A percentile compares a stretch with the other conserved stretches of the same genome.
These are phyloP conservation scores for Orchestes rusci DNA, from an alignment of 2,888 invertebrate genomes.

Conservation along the genomic window DNA sequence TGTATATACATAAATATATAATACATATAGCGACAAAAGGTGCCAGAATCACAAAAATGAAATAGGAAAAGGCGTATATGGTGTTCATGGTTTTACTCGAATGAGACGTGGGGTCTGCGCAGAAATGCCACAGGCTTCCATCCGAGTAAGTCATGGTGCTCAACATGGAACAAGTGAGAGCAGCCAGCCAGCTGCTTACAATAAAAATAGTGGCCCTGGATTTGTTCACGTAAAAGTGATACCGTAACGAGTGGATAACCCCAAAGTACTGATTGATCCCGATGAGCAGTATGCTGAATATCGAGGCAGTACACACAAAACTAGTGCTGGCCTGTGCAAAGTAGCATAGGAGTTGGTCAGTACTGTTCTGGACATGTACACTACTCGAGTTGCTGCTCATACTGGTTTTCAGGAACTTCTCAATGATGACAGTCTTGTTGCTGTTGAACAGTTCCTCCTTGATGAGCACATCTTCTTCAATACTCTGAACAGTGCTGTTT, in stretches of 20 bases:
- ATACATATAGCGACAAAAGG: conserved; percentile 60
- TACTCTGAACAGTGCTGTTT: conserved; percentile 22
- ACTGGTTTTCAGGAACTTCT: conserved; percentile 16
- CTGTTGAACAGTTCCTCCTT: conserved; percentile 25
- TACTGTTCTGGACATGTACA: neutral
- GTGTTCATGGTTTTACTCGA: conserved; percentile 40
- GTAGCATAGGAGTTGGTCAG: conserved; percentile 33
- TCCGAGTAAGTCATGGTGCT: conserved; percentile 46
- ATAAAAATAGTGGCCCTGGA: conserved; percentile 46
- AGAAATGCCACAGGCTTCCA: conserved; percentile 44
- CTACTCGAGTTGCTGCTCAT: neutral
- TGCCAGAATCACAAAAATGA: conserved; percentile 45
- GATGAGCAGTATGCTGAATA: conserved; percentile 56
- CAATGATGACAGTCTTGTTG: conserved; percentile 28
- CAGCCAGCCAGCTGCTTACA: conserved; percentile 46
- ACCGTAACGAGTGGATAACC: conserved; percentile 57
- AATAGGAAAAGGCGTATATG: conserved; percentile 45
- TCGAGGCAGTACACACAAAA: conserved; percentile 51
- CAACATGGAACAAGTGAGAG: conserved; percentile 42
- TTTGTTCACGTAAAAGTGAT: conserved; percentile 52
- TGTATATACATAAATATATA: conserved; percentile 68
- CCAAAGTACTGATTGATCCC: conserved; percentile 61
- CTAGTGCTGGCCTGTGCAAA: conserved; percentile 58
- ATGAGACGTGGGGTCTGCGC: conserved; percentile 29
- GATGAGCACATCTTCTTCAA: conserved; percentile 25